Conservation (phyloP, 1,140 invertebrate genomes). For the Hyphantria cunea region DNA sequence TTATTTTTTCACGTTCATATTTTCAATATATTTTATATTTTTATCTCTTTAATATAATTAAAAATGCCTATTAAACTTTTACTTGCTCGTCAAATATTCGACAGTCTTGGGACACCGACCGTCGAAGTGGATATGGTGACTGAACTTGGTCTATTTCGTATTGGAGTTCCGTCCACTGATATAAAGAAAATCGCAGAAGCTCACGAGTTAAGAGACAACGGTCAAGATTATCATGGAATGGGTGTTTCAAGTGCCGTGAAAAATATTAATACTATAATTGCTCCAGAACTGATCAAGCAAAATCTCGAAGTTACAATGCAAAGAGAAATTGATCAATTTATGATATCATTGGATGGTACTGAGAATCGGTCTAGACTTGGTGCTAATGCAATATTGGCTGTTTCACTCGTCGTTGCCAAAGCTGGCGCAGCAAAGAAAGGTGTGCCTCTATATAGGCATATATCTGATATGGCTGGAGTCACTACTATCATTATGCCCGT, state of each 20-base stretch:
- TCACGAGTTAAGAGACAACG: constrained; percentile 95
- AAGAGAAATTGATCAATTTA: constrained; percentile 94
- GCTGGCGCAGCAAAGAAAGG: constrained; percentile 97
- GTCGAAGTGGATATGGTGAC: constrained; percentile 96
- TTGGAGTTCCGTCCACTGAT: constrained; percentile 97
- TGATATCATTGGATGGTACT: constrained; percentile 96
- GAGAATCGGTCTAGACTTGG: constrained; percentile 97
- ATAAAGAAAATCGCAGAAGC: constrained; percentile 97
- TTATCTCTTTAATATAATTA: neutral
- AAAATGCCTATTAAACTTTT: constrained; percentile 90
- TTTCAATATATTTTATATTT: neutral
- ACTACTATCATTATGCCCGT: constrained; percentile 95
- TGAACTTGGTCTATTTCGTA: constrained; percentile 93
- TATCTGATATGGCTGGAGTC: constrained; percentile 96
- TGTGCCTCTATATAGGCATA: constrained; percentile 92
- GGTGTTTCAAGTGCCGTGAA: constrained; percentile 94
- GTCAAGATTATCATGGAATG: constrained; percentile 94
- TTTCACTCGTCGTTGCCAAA: constrained; percentile 96
- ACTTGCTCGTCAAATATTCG: constrained; percentile 97
- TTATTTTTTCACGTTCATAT: neutral
- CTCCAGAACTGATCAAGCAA: constrained; percentile 92
- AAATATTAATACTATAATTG: constrained; percentile 94
- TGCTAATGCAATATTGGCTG: constrained; percentile 97
- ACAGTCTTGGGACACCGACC: constrained; percentile 98
- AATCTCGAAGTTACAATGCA: constrained; percentile 94